These are phyloP conservation scores for Drosophila ohnishii DNA, from an alignment of 1,140 invertebrate species.

Conservation along the genomic window DNA sequence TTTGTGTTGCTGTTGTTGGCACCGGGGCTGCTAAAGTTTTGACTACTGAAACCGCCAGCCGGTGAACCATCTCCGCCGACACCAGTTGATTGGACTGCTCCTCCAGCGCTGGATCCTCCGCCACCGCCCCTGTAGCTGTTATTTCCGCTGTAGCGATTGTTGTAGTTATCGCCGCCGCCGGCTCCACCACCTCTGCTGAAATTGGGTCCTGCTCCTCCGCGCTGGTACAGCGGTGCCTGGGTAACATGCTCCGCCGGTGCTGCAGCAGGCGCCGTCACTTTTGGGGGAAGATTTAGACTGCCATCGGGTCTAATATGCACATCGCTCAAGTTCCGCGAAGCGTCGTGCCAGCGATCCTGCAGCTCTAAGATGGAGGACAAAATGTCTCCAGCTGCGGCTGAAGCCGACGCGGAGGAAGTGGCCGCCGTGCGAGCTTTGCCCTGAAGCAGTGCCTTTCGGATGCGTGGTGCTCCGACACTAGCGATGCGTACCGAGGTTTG, in stretches of 20 bases:
- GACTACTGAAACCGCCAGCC: conserved; percentile 46
- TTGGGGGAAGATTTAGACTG: conserved; percentile 69
- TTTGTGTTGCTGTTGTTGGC: conserved; percentile 32
- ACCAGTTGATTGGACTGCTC: conserved; percentile 56
- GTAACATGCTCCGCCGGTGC: conserved; percentile 72
- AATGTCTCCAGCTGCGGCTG: conserved; percentile 84
- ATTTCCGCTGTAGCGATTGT: conserved; percentile 83
- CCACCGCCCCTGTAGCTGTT: conserved; percentile 68
- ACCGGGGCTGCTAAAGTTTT: conserved; percentile 44
- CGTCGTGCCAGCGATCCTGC: conserved; percentile 89
- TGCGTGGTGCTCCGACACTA: conserved; percentile 58
- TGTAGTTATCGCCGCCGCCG: conserved; percentile 80
- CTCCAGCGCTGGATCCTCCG: conserved; percentile 70
- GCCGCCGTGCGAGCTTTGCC: conserved; percentile 54
- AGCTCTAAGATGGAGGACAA: conserved; percentile 89
- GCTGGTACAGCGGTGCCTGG: conserved; percentile 87
- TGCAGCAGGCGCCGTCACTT: conserved; percentile 33
- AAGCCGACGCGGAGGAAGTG: conserved; percentile 9
- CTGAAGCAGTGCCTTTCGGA: conserved; percentile 59
- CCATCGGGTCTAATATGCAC: conserved; percentile 74
- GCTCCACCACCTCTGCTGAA: conserved; percentile 74
- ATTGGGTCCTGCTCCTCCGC: conserved; percentile 83
- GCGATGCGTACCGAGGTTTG: conserved; percentile 68
- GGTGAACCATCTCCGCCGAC: conserved; percentile 5
- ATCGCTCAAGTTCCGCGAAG: conserved; percentile 64